phyloP scores from a whole-genome alignment of 2,797 vertebrate species.

The Chanos chanos region DNA sequence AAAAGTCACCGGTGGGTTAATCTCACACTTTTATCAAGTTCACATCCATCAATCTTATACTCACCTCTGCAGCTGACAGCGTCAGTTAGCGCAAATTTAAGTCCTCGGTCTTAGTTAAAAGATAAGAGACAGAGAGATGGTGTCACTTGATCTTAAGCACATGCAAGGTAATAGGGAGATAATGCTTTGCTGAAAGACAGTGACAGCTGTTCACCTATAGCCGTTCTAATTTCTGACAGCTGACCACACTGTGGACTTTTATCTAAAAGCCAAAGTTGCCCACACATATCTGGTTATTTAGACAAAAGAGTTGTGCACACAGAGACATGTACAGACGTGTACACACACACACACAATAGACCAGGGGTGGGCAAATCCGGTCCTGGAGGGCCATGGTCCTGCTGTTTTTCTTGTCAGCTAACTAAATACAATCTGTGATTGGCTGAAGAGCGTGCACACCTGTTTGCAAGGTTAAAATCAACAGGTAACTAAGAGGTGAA shows the following conservation, averaged over 20 bases:
- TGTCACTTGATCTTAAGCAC: conserved; percentile 41
- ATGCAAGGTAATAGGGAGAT: conserved; percentile 59
- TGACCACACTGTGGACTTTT: conserved; percentile 2
- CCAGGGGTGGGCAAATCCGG: too few relatives aligned
- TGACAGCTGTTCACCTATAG: conserved; percentile 35
- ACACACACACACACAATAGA: neutral
- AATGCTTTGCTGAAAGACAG: conserved; percentile 42
- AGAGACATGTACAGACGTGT: neutral
- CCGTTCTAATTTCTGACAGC: too few relatives aligned
- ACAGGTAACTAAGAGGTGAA: too few relatives aligned
- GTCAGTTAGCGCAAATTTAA: conserved; percentile 36
- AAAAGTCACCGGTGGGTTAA: too few relatives aligned
- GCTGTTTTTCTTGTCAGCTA: too few relatives aligned
- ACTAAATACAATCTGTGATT: too few relatives aligned
- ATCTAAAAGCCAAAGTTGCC: neutral
- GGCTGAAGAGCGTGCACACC: too few relatives aligned
- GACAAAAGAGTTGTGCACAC: too few relatives aligned
- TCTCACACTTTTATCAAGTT: too few relatives aligned
- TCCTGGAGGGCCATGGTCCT: too few relatives aligned
- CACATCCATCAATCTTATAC: conserved; percentile 52
- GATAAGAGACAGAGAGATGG: conserved; percentile 62
- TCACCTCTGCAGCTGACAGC: conserved; percentile 44
- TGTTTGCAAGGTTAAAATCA: too few relatives aligned
- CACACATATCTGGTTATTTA: too few relatives aligned
- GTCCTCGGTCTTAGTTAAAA: conserved; percentile 63